Base-by-base conservation (phyloP, 2,888 invertebrate genomes). In the Andrena hattorfiana region DNA sequence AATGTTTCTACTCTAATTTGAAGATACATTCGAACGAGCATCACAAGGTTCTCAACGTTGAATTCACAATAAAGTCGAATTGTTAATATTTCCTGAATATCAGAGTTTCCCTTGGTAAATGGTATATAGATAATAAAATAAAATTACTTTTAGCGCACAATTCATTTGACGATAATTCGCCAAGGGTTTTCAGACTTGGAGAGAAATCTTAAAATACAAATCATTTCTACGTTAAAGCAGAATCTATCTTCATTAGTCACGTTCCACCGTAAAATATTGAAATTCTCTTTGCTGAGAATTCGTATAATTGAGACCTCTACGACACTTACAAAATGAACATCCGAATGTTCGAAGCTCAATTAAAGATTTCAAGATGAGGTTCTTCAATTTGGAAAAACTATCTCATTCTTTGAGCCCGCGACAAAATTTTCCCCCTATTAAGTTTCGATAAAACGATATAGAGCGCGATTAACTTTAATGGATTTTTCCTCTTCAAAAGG, bases 1-100 rank as follows among this genome's bases (percentile, higher is more conserved):
- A 75, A 62, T 54, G 54, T 42, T 10, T 26, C 23, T 54, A 67
- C 48, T 78, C 30, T 78, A 75, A n/a, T 23, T 23, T 13, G 59
- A 73, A 67, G n/a, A 10, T 42, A n/a, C n/a, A n/a, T 60, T 68
- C 42, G 30, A n/a, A 63, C 30, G 30, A 48, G 20, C 26, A 5
- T 75, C 48, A 0, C 13, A 56, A 60, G 28, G 32, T 26, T 30
- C 10, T 32, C 30, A 28, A 48, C 13, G n/a, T 16, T 4, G 35
- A 56, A 76, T 68, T 76, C 78, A 49, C 54, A 35, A 48, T 51
- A 35, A 42, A 42, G 42, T 42, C 16, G 42, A 42, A 42, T 42
- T 16, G 1, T n/a, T n/a, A 30, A 56, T 23, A 23, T 23, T 26
- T 56, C 2, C 23, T 56, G 20, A 56, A 56, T 23, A 23, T 23